Evolutionary conservation across 1,140 invertebrate genomes (phyloP), one percentile per base, ranked within the genome.

Genomic region (Rhizoglyphus robini): DNA sequence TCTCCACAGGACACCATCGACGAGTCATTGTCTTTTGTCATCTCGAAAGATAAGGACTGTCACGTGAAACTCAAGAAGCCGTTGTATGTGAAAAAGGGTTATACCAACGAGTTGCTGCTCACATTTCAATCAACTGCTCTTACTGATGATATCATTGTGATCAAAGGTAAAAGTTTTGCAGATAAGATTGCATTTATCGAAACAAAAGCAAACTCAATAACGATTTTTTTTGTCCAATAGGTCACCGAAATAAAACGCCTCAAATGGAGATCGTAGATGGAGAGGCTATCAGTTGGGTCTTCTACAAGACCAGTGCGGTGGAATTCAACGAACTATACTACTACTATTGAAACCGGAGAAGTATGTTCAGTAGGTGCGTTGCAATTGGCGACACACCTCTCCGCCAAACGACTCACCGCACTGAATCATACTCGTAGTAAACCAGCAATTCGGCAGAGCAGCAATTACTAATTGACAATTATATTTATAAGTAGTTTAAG

Each of bases 11-110:
- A 69, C 34, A 69, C 68, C 13, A 63, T 69, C 25, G 68, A 69
- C 34, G 68, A 69, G 29, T 68, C 68, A 1, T 59, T 70, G 23
- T 47, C 49, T 5, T 64, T 70, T 29, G 60, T 62, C 11, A 69
- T 70, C 20, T 60, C 69, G 11, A 72, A 70, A 25, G 72, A 73
- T n/a, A 73, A 73, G 48, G 72, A 73, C 49, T 71, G 71, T 38
- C 58, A 67, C 32, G 48, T 73, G 25, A 68, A 68, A 49, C 59
- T 73, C 4, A 68, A 68, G 25, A 71, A 70, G 38, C 72, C 72
- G n/a, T 70, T 73, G 27, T 64, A 46, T 51, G 65, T 72, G 4
- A 67, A 69, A 29, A 70, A 69, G 34, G 71, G 72, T 1, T 41
- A 73, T 15, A 67, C 69, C 27, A 71, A 70, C 31, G 72, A 72